Evolutionary conservation across 2,888 invertebrate genomes (phyloP).

Genomic region (Carterocephalus palaemon): DNA sequence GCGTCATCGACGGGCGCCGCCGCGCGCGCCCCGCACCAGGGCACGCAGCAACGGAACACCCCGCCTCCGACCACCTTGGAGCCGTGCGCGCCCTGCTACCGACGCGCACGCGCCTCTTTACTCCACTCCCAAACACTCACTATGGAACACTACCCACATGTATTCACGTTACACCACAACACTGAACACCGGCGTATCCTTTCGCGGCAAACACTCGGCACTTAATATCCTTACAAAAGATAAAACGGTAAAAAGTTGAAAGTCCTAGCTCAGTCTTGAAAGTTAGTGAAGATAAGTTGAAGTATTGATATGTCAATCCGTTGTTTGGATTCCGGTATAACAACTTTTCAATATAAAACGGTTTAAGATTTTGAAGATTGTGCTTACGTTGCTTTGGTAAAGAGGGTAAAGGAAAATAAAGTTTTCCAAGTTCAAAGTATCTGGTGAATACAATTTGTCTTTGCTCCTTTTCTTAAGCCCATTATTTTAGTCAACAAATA

Average conservation of each 20-base stretch:
- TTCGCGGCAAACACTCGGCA: conserved; percentile 38
- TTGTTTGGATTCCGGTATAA: conserved; percentile 21
- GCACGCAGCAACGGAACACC: conserved; percentile 91
- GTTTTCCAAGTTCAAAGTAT: conserved; percentile 9
- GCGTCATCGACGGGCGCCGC: conserved; percentile 82
- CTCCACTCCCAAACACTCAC: conserved; percentile 35
- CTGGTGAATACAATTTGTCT: conserved; percentile 1
- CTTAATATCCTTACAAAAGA: conserved; percentile 31
- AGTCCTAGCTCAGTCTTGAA: conserved; percentile 62
- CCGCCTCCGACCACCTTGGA: conserved; percentile 85
- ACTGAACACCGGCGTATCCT: conserved; percentile 8
- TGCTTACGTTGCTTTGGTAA: neutral
- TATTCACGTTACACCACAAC: conserved; percentile 21
- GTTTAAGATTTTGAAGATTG: conserved; percentile 8
- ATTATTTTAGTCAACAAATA: neutral
- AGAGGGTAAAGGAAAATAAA: conserved; percentile 4
- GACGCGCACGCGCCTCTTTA: conserved; percentile 68
- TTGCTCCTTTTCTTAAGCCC: neutral
- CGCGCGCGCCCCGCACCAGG: conserved; percentile 87
- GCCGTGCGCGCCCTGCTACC: conserved; percentile 63
- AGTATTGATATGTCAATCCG: conserved; percentile 66
- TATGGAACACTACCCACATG: conserved; percentile 26
- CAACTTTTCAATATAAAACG: conserved; percentile 8
- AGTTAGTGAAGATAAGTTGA: conserved; percentile 50
- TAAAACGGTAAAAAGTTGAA: conserved; percentile 41